Conservation (phyloP, 2,797 vertebrate genomes). For the Sarcophilus harrisii region DNA sequence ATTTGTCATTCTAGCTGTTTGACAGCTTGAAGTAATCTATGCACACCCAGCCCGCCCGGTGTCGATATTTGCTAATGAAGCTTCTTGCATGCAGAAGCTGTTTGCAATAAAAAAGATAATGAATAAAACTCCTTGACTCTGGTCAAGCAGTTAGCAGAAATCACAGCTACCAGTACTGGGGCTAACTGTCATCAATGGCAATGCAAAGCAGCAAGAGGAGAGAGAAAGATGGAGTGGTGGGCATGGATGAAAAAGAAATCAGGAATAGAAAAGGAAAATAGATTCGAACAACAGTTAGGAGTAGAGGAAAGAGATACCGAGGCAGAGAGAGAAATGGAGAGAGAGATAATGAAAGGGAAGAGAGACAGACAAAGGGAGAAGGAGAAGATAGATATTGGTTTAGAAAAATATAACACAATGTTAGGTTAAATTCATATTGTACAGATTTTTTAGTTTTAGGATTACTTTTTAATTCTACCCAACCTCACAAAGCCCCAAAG, state of each 20-base stretch:
- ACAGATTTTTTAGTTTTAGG: neutral
- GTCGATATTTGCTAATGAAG: conserved; percentile 84
- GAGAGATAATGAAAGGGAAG: neutral
- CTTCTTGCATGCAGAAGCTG: conserved; percentile 75
- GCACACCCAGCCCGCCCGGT: conserved; percentile 73
- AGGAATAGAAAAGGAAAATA: conserved; percentile 33
- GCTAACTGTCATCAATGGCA: conserved; percentile 39
- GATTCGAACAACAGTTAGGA: neutral
- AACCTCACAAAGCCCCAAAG: neutral
- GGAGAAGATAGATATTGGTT: neutral
- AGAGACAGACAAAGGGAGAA: neutral
- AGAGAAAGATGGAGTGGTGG: neutral
- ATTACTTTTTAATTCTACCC: neutral
- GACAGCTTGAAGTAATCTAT: conserved; percentile 75
- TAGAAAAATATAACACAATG: neutral
- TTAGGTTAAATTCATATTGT: neutral
- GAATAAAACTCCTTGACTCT: conserved; percentile 77
- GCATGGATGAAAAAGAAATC: conserved; percentile 13
- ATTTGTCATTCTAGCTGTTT: conserved; percentile 79
- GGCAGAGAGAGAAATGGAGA: neutral
- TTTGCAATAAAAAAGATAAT: conserved; percentile 81
- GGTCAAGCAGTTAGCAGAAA: conserved; percentile 74
- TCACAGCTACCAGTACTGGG: conserved; percentile 8
- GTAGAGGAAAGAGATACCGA: neutral
- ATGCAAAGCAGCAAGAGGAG: conserved; percentile 42